phyloP scores from a whole-genome alignment of 2,113 vertebrate genomes.

The Lagopus muta region DNA sequence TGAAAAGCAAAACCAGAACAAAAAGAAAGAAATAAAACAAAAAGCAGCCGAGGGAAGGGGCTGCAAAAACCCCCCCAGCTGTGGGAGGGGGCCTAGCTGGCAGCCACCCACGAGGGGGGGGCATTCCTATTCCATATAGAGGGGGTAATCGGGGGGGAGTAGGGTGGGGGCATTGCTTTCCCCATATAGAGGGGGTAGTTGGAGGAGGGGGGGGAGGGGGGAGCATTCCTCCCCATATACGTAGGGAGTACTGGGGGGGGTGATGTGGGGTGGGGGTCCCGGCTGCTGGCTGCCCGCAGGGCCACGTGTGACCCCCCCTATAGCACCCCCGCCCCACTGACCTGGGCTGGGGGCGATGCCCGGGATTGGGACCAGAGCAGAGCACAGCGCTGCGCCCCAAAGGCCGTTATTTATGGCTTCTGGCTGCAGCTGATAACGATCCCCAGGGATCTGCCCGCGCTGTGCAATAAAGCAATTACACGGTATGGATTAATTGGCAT shows the following conservation, averaged over 20 bases:
- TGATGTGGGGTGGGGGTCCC: background rate
- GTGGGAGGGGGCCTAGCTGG: background rate
- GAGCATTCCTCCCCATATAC: no score
- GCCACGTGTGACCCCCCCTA: background rate
- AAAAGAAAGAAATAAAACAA: background rate
- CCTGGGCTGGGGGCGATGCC: background rate
- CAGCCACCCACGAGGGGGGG: background rate
- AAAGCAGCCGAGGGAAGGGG: conserved; percentile 6
- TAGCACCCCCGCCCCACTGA: background rate
- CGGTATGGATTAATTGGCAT: conserved; percentile 61
- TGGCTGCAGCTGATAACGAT: conserved; percentile 52
- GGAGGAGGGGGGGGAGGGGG: no score
- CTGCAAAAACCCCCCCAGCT: no score
- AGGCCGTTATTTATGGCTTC: conserved; percentile 48
- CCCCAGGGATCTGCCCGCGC: conserved; percentile 28
- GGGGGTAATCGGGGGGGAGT: no score
- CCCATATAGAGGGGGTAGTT: no score
- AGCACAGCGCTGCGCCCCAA: background rate
- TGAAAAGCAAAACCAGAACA: background rate
- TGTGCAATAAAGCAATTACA: conserved; percentile 43
- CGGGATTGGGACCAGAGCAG: background rate
- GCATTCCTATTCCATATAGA: no score
- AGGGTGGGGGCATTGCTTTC: no score
- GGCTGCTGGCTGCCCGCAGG: background rate
- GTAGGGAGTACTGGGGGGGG: background rate